Conservation (phyloP, 2,113 vertebrate genomes). For the Mobula hypostoma region DNA sequence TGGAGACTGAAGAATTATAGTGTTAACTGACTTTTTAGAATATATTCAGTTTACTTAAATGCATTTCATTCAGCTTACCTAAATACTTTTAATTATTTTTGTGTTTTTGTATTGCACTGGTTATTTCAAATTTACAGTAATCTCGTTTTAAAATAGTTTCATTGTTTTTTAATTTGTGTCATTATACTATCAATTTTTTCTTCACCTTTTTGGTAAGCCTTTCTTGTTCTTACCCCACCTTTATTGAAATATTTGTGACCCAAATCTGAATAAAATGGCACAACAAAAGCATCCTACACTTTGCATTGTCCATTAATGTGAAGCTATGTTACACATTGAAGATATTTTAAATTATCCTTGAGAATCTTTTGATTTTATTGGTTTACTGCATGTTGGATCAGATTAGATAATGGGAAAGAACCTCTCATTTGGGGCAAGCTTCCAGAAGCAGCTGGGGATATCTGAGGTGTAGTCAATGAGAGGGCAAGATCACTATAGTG, state of each 20-base stretch:
- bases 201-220: too few species aligned
- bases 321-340: neutral
- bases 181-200: too few species aligned
- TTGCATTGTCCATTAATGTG: neutral
- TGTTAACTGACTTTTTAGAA: too few species aligned
- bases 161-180: too few species aligned
- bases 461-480: neutral
- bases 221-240: too few species aligned
- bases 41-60: too few species aligned
- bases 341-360: neutral
- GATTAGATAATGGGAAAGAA: neutral
- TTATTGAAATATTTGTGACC: slow-evolving; percentile 2
- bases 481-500: neutral
- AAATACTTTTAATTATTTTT: too few species aligned
- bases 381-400: neutral
- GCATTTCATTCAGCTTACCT: too few species aligned
- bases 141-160: too few species aligned
- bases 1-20: too few species aligned
- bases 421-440: neutral
- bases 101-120: too few species aligned
- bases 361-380: neutral
- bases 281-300: neutral
- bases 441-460: slow-evolving; percentile 8
- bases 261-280: neutral
- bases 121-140: too few species aligned